These are phyloP conservation scores for Hipparchia sbordonii DNA, from an alignment of 2,888 invertebrate species.

Conservation along the genomic window DNA sequence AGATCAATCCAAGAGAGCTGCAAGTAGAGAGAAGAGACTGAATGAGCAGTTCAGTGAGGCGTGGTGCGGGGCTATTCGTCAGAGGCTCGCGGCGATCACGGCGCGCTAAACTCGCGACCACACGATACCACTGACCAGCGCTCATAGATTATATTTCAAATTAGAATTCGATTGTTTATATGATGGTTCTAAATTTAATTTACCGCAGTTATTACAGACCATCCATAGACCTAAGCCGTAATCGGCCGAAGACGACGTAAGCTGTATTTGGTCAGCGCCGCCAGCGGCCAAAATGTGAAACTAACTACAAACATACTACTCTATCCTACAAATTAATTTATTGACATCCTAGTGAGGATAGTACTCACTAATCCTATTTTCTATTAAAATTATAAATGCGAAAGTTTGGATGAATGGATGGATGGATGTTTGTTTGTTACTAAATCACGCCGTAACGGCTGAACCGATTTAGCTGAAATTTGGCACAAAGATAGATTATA, in stretches of 20 bases:
- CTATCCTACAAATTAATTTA: too few relatives aligned
- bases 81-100: constrained; percentile 77
- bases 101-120: constrained; percentile 50
- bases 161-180: not conserved
- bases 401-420: too few relatives aligned
- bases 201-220: not conserved
- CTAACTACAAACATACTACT: too few relatives aligned
- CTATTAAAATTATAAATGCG: too few relatives aligned
- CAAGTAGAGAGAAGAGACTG: not conserved
- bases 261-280: too few relatives aligned
- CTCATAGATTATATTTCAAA: constrained; percentile 5
- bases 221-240: not conserved
- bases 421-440: too few relatives aligned
- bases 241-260: not conserved
- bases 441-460: too few relatives aligned
- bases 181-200: constrained; percentile 30
- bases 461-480: too few relatives aligned
- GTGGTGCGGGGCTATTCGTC: constrained; percentile 58
- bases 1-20: not conserved
- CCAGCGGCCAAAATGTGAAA: too few relatives aligned
- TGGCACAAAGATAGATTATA: too few relatives aligned
- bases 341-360: too few relatives aligned
- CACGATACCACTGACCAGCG: constrained; percentile 45
- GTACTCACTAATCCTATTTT: too few relatives aligned
- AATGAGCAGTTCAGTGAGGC: constrained; percentile 10